Evolutionary conservation across 2,888 invertebrate genomes (phyloP), one percentile per base, ranked within the genome.

Genomic region (Chironomus riparius): DNA sequence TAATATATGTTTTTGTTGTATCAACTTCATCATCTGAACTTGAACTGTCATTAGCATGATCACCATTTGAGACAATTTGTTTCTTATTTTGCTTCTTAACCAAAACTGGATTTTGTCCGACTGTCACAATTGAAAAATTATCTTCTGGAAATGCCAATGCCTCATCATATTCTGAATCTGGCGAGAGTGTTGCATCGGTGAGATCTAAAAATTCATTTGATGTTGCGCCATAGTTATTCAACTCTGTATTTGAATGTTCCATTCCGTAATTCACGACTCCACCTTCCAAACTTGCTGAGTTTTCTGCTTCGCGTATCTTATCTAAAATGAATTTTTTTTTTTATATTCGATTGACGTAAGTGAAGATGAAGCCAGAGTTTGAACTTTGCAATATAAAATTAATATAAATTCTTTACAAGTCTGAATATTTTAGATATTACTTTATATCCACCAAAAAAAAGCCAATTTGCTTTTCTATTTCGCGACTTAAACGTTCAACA

Each of bases 81-180:
- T 7, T 62, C 80, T 76, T 82, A 82, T 77, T 81, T 81, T 85
- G 85, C 68, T 82, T 82, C 77, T 83, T 81, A 76, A 86, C 85
- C 68, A 88, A 86, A 10, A 86, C 84, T 12, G 86, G 86, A 76
- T 83, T 83, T 75, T 86, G 86, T 73, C 85, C 84, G 62, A 85
- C 82, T 28, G 90, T 88, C 56, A 90, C 85, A 69, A 91, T 87
- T 15, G 90, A 90, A 65, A 92, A 85, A 5, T 91, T 91, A 81
- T 92, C 91, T 81, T 92, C 91, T 0, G 92, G 92, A 79, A 93
- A 89, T 61, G 88, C 91, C 47, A 93, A 85, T 79, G 90, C 89
- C 82, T 93, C 93, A 82, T 94, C 94, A 80, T 89, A 94, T 80
- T 94, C 94, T 0, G 90, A 90, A 80, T 93, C 92, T 0, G 86